phyloP scores from a whole-genome alignment of 2,113 vertebrate species.

The Phasianus colchicus region DNA sequence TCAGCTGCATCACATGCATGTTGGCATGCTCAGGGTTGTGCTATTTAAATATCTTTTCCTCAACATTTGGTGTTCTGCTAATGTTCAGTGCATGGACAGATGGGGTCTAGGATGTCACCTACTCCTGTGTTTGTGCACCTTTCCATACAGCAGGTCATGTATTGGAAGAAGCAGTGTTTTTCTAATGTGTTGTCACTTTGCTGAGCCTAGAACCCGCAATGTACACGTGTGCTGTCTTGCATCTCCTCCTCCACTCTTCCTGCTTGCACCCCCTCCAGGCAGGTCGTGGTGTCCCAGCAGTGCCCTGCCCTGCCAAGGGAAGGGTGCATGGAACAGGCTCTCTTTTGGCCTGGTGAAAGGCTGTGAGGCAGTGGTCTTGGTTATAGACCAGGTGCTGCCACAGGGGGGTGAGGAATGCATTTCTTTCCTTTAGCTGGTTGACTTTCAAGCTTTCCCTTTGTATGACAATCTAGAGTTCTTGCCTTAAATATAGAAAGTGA shows the following conservation, averaged over 20 bases:
- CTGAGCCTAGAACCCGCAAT: neutral
- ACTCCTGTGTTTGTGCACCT: neutral
- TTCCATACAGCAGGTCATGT: neutral
- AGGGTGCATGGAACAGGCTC: neutral
- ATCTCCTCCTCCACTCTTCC: neutral
- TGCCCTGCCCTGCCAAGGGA: neutral
- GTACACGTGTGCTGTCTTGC: neutral
- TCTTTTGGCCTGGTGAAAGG: neutral
- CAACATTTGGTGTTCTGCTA: neutral
- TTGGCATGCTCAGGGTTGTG: neutral
- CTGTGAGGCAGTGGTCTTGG: neutral
- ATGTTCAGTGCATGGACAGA: neutral
- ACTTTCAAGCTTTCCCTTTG: neutral
- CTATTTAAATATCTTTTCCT: neutral
- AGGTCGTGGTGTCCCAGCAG: neutral
- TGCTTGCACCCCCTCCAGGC: neutral
- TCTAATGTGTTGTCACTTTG: neutral
- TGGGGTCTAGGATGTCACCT: neutral
- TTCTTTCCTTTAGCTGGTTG: neutral
- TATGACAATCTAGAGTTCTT: neutral
- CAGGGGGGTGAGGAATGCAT: neutral
- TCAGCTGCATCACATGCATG: neutral
- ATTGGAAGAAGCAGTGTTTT: neutral
- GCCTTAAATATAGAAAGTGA: neutral
- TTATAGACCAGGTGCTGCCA: neutral